Conservation (phyloP, 2,888 invertebrate genomes). For the Cantharis rustica region DNA sequence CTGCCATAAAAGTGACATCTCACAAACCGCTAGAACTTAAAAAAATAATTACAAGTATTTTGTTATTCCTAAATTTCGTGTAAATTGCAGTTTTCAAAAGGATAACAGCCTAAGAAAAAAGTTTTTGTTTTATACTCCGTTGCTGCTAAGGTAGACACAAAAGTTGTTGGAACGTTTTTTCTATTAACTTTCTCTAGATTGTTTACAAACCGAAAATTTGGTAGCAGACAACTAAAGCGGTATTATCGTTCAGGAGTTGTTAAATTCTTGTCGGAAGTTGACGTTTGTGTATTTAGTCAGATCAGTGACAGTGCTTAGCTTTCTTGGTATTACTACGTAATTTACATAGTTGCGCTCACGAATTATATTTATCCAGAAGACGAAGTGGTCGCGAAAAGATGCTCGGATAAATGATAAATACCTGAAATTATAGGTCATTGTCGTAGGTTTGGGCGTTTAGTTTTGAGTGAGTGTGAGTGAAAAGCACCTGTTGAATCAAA, state of each 20-base stretch:
- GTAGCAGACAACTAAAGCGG: neutral
- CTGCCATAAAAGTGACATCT: neutral
- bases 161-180: neutral
- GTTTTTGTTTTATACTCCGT: neutral
- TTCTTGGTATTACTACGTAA: neutral
- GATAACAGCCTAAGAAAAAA: neutral
- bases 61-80: neutral
- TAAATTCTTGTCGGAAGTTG: neutral
- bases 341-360: neutral
- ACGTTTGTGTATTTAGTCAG: neutral
- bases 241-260: neutral
- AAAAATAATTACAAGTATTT: neutral
- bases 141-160: neutral
- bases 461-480: neutral
- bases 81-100: neutral
- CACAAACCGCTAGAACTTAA: neutral
- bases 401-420: conserved; percentile 17
- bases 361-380: neutral
- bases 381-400: conserved; percentile 13
- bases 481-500: conserved; percentile 4
- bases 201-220: neutral
- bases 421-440: conserved; percentile 18
- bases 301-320: neutral
- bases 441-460: neutral
- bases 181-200: neutral